Base-by-base conservation (phyloP, 2,113 vertebrate genomes). In the Laterallus jamaicensis region DNA sequence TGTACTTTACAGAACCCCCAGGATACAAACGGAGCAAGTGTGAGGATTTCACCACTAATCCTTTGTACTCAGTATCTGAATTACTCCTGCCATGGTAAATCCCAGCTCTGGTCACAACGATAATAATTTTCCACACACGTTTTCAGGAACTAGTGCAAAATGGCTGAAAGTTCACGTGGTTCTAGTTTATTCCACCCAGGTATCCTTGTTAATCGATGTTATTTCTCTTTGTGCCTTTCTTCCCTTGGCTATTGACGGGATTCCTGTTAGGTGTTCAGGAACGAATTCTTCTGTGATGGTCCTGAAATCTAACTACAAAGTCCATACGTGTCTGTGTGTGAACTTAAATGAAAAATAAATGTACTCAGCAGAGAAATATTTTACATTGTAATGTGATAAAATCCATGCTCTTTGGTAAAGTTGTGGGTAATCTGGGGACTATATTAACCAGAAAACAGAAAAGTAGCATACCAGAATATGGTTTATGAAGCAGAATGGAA, bases 401-500 rank as follows among this genome's bases (percentile, higher is more conserved):
- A 88, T 6, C 31, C 3, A 78, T 82, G 40, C 31, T 93, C 18
- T 92, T 75, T 70, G 86, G 37, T 95, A 67, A 97, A 95, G 82
- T 79, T 88, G 11, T 74, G 28, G 80, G 69, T 84, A 94, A 95
- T 94, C 66, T 95, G 64, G 89, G 85, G 95, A 88, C 59, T 92
- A 73, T 91, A 96, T 87, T 95, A 93, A 92, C 29, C 56, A 95
- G 60, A 88, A 96, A 96, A 87, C 32, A 91, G 82, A 71, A 96
- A 97, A 96, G 92, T 62, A 88, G 39, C 90, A 66, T 96, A 91
- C 87, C 49, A 76, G 92, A 62, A 44, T 60, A 89, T 69, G 75
- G 76, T 93, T 97, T 95, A 95, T 91, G 84, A 96, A 95, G 92
- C 55, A 88, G 83, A 97, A 95, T 90, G 75, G 74, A 97, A 96